A percentile compares a stretch with the other conserved stretches of the same genome.
These are phyloP conservation scores for Eretmocerus hayati DNA, from an alignment of 2,888 invertebrate species.

Conservation along the genomic window DNA sequence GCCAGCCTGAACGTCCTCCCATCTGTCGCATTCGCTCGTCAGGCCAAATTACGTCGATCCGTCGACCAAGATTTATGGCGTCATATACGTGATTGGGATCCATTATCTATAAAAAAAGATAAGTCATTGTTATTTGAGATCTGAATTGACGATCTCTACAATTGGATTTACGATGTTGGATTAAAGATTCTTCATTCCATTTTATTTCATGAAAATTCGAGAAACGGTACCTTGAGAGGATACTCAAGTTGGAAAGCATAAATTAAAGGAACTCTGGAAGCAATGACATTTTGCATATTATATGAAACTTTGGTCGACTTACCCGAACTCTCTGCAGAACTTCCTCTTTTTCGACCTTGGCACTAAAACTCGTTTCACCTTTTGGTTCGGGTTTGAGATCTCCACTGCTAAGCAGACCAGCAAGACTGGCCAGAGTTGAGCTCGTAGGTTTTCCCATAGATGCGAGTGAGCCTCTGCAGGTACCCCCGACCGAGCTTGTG, in stretches of 20 bases:
- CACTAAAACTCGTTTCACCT: conserved; percentile 42
- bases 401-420: conserved; percentile 64
- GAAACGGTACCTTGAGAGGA: too few relatives aligned
- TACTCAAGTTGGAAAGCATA: too few relatives aligned
- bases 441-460: conserved; percentile 84
- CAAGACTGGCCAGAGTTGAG: conserved; percentile 75
- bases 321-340: conserved; percentile 55
- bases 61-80: conserved; percentile 80
- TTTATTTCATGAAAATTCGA: too few relatives aligned
- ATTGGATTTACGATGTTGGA: too few relatives aligned
- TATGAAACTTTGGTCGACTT: too few relatives aligned
- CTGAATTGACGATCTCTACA: too few relatives aligned
- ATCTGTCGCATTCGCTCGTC: conserved; percentile 78
- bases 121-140: too few relatives aligned
- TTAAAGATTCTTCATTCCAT: too few relatives aligned
- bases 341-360: conserved; percentile 47
- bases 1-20: conserved; percentile 86
- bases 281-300: too few relatives aligned
- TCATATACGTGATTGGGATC: conserved; percentile 76
- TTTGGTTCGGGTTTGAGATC: conserved; percentile 49
- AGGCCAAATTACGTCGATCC: conserved; percentile 95
- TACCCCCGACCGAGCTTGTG: conserved; percentile 55
- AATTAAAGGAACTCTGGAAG: too few relatives aligned
- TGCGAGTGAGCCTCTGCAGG: conserved; percentile 68
- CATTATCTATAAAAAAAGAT: conserved; percentile 54